Percentiles rank a stretch among this genome's conserved stretches.
These are phyloP conservation scores for Callaeas wilsoni DNA, from an alignment of 2,113 vertebrate genomes.

Conservation along the genomic window DNA sequence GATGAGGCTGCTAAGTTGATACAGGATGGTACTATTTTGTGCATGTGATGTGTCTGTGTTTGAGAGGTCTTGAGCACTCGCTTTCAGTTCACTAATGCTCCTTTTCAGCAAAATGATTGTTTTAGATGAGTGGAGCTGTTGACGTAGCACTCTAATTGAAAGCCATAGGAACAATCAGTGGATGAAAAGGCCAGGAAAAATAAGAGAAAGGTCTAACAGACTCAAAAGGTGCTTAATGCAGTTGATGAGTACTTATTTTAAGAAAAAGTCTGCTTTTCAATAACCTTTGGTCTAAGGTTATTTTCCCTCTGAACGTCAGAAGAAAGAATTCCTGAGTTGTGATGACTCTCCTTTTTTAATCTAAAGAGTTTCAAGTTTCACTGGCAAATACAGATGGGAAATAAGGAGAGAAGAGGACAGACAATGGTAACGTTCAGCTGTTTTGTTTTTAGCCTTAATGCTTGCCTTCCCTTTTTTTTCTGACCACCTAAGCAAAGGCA, in stretches of 20 bases:
- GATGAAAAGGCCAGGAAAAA: neutral
- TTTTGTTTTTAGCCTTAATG: slow-evolving; percentile 29
- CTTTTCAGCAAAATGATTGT: slow-evolving; percentile 2
- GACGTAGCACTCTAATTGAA: neutral
- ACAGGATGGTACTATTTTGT: neutral
- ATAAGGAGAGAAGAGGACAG: neutral
- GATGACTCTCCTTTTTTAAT: neutral
- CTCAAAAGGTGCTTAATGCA: neutral
- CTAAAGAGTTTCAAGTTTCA: slow-evolving; percentile 22
- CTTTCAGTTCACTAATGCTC: neutral
- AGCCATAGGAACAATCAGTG: neutral
- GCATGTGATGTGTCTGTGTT: neutral
- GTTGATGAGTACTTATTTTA: neutral
- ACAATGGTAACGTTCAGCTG: neutral
- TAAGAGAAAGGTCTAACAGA: neutral
- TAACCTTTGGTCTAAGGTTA: neutral
- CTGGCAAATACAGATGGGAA: slow-evolving; percentile 16
- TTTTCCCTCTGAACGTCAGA: neutral
- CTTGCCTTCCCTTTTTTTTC: slow-evolving; percentile 15
- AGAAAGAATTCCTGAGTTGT: slow-evolving; percentile 24
- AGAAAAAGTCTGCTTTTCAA: neutral
- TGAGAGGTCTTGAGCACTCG: neutral
- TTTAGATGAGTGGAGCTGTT: slow-evolving; percentile 12
- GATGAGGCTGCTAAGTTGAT: neutral
- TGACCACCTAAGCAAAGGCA: neutral